Conservation (phyloP, 2,113 vertebrate species). For the Leucopternis melanops region DNA sequence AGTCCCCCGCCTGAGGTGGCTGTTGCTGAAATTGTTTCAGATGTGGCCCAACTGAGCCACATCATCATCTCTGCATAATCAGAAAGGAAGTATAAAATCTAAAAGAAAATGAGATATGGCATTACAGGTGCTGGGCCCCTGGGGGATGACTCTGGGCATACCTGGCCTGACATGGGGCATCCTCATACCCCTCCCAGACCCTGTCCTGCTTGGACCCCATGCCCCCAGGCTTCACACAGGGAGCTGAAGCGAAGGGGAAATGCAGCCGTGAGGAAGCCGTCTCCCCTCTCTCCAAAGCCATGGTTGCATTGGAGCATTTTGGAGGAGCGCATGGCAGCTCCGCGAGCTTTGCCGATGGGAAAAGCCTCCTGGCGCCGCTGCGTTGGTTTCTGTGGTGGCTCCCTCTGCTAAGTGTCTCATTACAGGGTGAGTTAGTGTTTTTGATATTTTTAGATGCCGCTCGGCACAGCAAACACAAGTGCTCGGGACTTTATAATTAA, state of each 20-base stretch:
- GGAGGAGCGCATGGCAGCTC: background rate
- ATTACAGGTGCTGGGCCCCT: background rate
- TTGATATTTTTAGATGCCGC: background rate
- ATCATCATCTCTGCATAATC: background rate
- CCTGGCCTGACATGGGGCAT: background rate
- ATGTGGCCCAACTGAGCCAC: background rate
- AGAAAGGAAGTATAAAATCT: background rate
- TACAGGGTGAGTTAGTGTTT: background rate
- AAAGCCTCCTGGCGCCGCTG: background rate
- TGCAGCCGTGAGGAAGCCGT: background rate
- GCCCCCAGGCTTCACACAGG: background rate
- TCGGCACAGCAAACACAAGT: background rate
- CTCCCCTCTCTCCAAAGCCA: background rate
- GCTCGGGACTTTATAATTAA: background rate
- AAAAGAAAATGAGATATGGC: background rate
- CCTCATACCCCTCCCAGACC: background rate
- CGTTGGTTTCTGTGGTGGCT: background rate
- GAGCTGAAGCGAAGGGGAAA: background rate
- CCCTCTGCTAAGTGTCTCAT: background rate
- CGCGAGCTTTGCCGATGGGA: background rate
- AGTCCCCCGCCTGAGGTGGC: background rate
- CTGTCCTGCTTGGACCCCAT: rapidly evolving
- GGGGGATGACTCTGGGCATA: background rate
- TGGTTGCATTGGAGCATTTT: background rate
- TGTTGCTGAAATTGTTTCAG: background rate